A percentile compares a stretch with the other conserved stretches of the same genome.
These are phyloP conservation scores for Peromyscus polionotus DNA, from an alignment of 2,113 vertebrate species.

Conservation along the genomic window DNA sequence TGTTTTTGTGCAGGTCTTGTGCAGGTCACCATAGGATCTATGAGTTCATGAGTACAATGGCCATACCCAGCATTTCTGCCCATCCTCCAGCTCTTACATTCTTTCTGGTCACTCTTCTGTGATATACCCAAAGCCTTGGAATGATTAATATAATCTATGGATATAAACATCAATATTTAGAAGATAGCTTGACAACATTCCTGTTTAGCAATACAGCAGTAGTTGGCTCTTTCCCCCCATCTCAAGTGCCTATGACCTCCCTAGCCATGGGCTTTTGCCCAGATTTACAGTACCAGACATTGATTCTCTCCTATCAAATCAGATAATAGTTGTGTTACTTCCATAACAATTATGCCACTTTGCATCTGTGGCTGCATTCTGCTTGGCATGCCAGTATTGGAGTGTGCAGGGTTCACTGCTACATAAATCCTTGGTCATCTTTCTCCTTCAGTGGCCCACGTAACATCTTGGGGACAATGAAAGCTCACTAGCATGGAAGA, in stretches of 20 bases:
- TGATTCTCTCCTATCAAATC: background rate
- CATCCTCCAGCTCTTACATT: background rate
- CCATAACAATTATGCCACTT: background rate
- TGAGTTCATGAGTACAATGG: background rate
- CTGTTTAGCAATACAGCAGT: background rate
- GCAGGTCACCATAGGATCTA: background rate
- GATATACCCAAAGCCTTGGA: background rate
- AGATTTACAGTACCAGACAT: background rate
- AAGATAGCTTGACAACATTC: background rate
- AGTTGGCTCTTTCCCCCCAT: background rate
- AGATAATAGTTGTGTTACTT: background rate
- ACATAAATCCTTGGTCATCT: background rate
- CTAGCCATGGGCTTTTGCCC: background rate
- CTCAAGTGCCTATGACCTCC: background rate
- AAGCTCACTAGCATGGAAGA: background rate
- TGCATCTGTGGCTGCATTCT: background rate
- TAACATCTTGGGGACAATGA: background rate
- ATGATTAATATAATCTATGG: background rate
- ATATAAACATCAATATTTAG: background rate
- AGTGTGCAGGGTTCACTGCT: background rate
- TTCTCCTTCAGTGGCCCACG: background rate
- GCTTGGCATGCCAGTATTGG: background rate
- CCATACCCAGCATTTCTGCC: background rate
- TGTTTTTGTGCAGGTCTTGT: background rate
- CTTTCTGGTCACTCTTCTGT: background rate